Evolutionary conservation across 2,888 invertebrate genomes (phyloP), one percentile per base, ranked within the genome.

Genomic region (Rhagophthalmus giganteus): DNA sequence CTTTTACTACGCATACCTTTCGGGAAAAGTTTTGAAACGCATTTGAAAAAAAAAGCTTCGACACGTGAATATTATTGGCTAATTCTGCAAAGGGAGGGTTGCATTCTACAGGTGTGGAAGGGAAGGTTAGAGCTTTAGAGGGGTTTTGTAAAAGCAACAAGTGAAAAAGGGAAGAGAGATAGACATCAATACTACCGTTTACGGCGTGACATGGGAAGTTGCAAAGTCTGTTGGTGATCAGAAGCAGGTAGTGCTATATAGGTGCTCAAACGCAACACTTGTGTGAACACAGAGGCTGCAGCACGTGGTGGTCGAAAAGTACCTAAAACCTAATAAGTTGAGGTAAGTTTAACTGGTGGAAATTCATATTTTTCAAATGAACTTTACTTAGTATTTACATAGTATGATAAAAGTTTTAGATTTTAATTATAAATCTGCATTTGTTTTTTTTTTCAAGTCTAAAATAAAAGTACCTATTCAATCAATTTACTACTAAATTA

Each of bases 141-240:
- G 39, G 28, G 39, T 37, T 50, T 51, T 40, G 37, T 32, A 20
- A 42, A 53, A 48, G 53, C 53, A 54, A 54, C 53, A 54, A 54
- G 53, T 54, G 48, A 39, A 54, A 48, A 35, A 27, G 39, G 44
- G 48, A 40, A 44, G 42, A 54, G 47, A 44, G 47, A 38, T 45
- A 41, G 53, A 47, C 47, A 54, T 54, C 53, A 48, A 54, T 48
- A 54, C 53, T 54, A 38, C 24, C 44, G 39, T 44, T 53, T 30
- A 31, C 26, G 20, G 44, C 47, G 38, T 48, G 48, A 32, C 44
- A 48, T 48, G 42, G 42, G 48, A 54, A 54, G 48, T 53, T 53
- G 37, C 40, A 47, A 53, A 53, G 41, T 53, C 39, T 35, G 42
- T 47, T 38, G 35, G 34, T 48, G 48, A 44, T 48, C 48, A 48